Evolutionary conservation across 1,140 invertebrate species (phyloP), one percentile per base, ranked within the genome.

Genomic region (Meteorus sp.): DNA sequence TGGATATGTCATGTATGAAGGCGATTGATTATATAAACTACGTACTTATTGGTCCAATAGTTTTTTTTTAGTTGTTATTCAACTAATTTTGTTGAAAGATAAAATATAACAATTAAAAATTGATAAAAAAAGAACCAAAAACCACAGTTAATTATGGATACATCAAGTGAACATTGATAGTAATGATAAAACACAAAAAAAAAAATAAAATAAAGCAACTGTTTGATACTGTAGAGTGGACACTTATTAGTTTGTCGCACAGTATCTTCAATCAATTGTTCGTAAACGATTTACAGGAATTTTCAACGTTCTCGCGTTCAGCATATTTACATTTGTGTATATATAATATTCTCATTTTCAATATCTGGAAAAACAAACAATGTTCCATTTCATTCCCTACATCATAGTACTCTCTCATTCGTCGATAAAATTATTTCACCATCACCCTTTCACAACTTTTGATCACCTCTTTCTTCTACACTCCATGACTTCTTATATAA

Each of bases 1-100:
- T 59, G 65, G 70, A 71, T 71, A 72, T 72, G 69, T 72, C 17
- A 50, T 59, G 33, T 61, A 61, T n/a, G n/a, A 72, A 71, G 67
- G 68, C 69, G 45, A 66, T 59, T 61, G 67, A 67, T 60, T 29
- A 55, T 62, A 61, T 56, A 55, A 66, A 58, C 50, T 68, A 65
- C 59, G 53, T 69, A 67, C 13, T 44, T 64, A 61, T 72, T 72
- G 69, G 69, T 72, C 69, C 69, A 58, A 72, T 71, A 39, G 56
- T 68, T 58, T 50, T 45, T 70, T 63, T 62, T 57, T 60, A 59
- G 44, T 56, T 53, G 59, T 54, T 41, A 51, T 61, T 25, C 15
- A 15, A 33, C n/a, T 29, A n/a, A 23, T 19, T 6, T 33, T 22
- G 9, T 22, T 33, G n/a, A n/a, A n/a, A n/a, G n/a, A n/a, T n/a